phyloP scores from a whole-genome alignment of 2,888 invertebrate genomes.

The Limenitis camilla region DNA sequence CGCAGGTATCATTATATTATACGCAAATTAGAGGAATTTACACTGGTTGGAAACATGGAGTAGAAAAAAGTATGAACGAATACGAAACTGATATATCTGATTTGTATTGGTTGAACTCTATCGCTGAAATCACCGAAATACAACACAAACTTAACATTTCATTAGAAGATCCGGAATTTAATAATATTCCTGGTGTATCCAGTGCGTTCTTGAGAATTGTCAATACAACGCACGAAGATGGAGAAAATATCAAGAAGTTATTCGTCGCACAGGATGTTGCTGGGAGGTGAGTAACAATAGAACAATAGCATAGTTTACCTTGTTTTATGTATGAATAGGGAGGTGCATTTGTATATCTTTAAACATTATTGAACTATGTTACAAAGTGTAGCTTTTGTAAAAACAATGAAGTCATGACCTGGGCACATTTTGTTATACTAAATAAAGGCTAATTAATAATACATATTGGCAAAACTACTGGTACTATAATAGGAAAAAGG shows the following conservation, averaged over 20 bases:
- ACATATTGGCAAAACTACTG: too few species aligned
- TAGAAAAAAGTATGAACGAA: slow-evolving; percentile 77
- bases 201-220: slow-evolving; percentile 79
- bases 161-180: slow-evolving; percentile 42
- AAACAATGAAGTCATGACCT: too few species aligned
- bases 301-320: slow-evolving; percentile 7
- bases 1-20: slow-evolving; percentile 81
- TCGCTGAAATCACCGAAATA: slow-evolving; percentile 83
- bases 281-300: slow-evolving; percentile 67
- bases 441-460: too few species aligned
- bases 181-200: slow-evolving; percentile 57
- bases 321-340: neutral
- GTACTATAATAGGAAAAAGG: too few species aligned
- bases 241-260: slow-evolving; percentile 62
- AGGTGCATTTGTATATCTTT: neutral
- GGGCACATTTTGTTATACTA: too few species aligned
- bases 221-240: slow-evolving; percentile 57
- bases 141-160: slow-evolving; percentile 68
- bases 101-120: slow-evolving; percentile 83
- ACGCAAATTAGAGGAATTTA: slow-evolving; percentile 85
- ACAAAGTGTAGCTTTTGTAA: too few species aligned
- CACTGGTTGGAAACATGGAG: slow-evolving; percentile 82
- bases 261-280: slow-evolving; percentile 88
- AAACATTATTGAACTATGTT: neutral
- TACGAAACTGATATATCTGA: slow-evolving; percentile 76